phyloP scores from a whole-genome alignment of 2,888 invertebrate species.

The Chalcis sispes region DNA sequence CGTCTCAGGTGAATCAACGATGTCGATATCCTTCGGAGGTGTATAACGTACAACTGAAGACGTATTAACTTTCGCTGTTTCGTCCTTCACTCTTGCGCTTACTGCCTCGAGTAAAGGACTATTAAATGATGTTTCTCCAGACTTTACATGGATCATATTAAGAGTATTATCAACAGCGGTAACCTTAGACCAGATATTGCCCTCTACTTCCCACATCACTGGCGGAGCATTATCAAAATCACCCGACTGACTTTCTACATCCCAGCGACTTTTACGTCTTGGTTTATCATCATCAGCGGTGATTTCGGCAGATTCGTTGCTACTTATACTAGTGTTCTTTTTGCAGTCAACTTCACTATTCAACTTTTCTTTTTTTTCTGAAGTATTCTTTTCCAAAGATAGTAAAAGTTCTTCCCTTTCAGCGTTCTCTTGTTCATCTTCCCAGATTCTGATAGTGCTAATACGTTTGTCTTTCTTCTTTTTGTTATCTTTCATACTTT shows the following conservation, averaged over 20 bases:
- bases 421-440: slow-evolving; percentile 73
- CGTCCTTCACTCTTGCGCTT: slow-evolving; percentile 45
- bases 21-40: slow-evolving; percentile 20
- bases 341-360: slow-evolving; percentile 44
- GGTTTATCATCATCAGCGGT: slow-evolving; percentile 43
- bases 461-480: slow-evolving; percentile 64
- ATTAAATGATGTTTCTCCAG: slow-evolving; percentile 19
- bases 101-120: slow-evolving; percentile 51
- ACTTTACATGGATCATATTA: slow-evolving; percentile 19
- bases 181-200: slow-evolving; percentile 58
- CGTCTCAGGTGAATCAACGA: slow-evolving; percentile 48
- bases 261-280: slow-evolving; percentile 70
- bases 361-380: slow-evolving; percentile 42
- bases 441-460: slow-evolving; percentile 72
- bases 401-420: slow-evolving; percentile 69
- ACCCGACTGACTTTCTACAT: slow-evolving; percentile 66
- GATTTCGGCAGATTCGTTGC: neutral
- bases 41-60: slow-evolving; percentile 15
- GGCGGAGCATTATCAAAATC: slow-evolving; percentile 66
- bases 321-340: no score
- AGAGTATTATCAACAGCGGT: neutral
- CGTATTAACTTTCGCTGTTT: slow-evolving; percentile 28
- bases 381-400: slow-evolving; percentile 54
- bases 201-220: slow-evolving; percentile 66
- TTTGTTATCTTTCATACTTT: slow-evolving; percentile 62